Percentiles rank a stretch among this genome's conserved stretches.
Conservation (phyloP, 2,888 invertebrate species). For the Netelia virgata region DNA sequence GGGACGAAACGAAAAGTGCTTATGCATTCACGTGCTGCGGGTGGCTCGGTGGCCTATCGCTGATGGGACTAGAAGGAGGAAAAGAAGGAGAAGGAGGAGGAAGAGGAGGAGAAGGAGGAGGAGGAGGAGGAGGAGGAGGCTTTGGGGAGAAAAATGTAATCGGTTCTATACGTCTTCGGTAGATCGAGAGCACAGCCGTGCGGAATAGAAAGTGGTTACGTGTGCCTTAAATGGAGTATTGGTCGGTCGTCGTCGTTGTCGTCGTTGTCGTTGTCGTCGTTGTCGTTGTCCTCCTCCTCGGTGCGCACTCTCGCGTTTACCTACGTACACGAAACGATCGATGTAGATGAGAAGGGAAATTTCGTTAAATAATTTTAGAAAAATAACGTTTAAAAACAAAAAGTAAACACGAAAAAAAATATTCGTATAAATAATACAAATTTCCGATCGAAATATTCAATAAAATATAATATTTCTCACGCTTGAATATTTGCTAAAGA, state of each 20-base stretch:
- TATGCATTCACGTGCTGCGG: slow-evolving; percentile 52
- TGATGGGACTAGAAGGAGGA: background rate
- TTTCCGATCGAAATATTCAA: too few relatives aligned
- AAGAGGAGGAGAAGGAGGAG: slow-evolving; percentile 10
- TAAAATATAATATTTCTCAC: too few relatives aligned
- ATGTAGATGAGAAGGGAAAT: background rate
- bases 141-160: slow-evolving; percentile 63
- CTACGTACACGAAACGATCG: slow-evolving; percentile 4
- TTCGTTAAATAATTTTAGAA: too few relatives aligned
- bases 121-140: slow-evolving; percentile 5
- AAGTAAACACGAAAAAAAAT: too few relatives aligned
- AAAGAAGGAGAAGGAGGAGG: slow-evolving; percentile 3
- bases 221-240: slow-evolving; percentile 69
- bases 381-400: slow-evolving; percentile 1
- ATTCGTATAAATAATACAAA: too few relatives aligned
- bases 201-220: slow-evolving; percentile 75
- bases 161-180: slow-evolving; percentile 67
- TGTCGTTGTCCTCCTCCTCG: slow-evolving; percentile 43
- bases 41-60: slow-evolving; percentile 5
- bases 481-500: too few relatives aligned
- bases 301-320: background rate
- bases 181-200: slow-evolving; percentile 70
- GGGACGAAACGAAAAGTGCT: slow-evolving; percentile 43
- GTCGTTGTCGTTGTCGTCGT: slow-evolving; percentile 48
- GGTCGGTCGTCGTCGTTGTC: slow-evolving; percentile 54